Percentiles rank a stretch among this genome's conserved stretches.
Conservation (phyloP, 1,140 invertebrate species). For the Pseudomyrmex cubaensis region DNA sequence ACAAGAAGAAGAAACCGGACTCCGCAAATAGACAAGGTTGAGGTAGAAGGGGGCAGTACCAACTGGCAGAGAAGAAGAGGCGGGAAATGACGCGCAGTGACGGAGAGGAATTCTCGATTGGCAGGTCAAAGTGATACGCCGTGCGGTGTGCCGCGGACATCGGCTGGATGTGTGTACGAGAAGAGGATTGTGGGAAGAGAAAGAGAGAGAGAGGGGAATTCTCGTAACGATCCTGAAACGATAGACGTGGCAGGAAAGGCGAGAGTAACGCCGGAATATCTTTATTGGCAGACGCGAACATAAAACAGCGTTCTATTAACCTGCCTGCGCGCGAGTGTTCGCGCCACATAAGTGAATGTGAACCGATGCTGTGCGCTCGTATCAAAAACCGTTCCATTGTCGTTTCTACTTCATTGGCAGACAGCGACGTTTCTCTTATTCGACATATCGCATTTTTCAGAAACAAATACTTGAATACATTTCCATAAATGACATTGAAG, state of each 20-base stretch:
- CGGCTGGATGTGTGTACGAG: slow-evolving; percentile 19
- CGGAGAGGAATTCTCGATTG: slow-evolving; percentile 50
- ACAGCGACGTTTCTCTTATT: neutral
- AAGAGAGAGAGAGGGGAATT: slow-evolving; percentile 18
- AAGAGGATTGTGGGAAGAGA: neutral
- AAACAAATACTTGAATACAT: neutral
- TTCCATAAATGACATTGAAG: neutral
- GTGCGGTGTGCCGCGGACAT: slow-evolving; percentile 22
- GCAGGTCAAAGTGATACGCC: slow-evolving; percentile 51
- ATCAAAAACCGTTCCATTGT: neutral
- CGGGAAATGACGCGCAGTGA: slow-evolving; percentile 50
- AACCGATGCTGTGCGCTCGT: neutral
- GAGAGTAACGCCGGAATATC: slow-evolving; percentile 45
- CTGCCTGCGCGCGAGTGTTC: neutral
- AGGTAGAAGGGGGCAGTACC: slow-evolving; percentile 12
- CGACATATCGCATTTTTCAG: slow-evolving; percentile 7
- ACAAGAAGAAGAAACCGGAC: slow-evolving; percentile 58
- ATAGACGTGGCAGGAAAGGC: slow-evolving; percentile 38
- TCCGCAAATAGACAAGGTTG: slow-evolving; percentile 60
- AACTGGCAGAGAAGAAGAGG: slow-evolving; percentile 34
- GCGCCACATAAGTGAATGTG: neutral
- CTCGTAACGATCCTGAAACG: slow-evolving; percentile 34
- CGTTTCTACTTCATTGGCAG: neutral
- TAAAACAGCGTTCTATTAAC: slow-evolving; percentile 47
- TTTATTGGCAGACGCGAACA: slow-evolving; percentile 38